These are phyloP conservation scores for Protomyctophum bolini DNA, from an alignment of 2,113 vertebrate species.

Conservation along the genomic window DNA sequence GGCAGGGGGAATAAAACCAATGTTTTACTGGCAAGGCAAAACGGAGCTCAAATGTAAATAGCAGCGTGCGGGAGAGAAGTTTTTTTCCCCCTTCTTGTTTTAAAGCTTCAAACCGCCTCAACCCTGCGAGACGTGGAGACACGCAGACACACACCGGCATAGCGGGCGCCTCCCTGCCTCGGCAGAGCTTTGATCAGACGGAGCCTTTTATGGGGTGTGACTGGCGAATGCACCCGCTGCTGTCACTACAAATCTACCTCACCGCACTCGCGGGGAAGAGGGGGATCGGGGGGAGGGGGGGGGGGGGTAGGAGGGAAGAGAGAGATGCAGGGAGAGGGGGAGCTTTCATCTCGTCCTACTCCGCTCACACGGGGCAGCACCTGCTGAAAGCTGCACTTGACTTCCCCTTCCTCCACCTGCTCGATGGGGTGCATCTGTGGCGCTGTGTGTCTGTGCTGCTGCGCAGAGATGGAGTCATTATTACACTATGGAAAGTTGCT, in stretches of 20 bases:
- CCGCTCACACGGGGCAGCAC: constrained; percentile 67
- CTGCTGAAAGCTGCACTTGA: constrained; percentile 74
- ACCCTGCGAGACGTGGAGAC: constrained; percentile 76
- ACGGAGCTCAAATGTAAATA: constrained; percentile 82
- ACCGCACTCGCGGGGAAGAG: constrained; percentile 53
- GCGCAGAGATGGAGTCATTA: neutral
- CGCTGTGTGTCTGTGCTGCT: neutral
- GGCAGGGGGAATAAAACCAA: constrained; percentile 68
- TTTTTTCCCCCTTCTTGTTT: constrained; percentile 40
- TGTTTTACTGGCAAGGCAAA: constrained; percentile 76
- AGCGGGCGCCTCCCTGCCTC: constrained; percentile 62
- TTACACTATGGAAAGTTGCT: neutral
- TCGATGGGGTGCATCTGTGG: neutral
- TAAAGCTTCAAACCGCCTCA: constrained; percentile 77
- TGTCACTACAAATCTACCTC: constrained; percentile 82
- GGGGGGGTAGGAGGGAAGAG: constrained; percentile 1
- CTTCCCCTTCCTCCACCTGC: constrained; percentile 59
- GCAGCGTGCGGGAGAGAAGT: constrained; percentile 54
- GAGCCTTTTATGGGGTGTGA: constrained; percentile 80
- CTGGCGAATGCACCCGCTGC: constrained; percentile 78
- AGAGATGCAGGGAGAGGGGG: constrained; percentile 16
- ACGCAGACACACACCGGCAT: constrained; percentile 65
- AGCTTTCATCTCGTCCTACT: constrained; percentile 75
- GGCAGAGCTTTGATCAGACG: constrained; percentile 79
- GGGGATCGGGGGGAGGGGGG: neutral